A percentile compares a stretch with the other conserved stretches of the same genome.
phyloP scores from a whole-genome alignment of 2,113 vertebrate species.

The Nothoprocta perdicaria region DNA sequence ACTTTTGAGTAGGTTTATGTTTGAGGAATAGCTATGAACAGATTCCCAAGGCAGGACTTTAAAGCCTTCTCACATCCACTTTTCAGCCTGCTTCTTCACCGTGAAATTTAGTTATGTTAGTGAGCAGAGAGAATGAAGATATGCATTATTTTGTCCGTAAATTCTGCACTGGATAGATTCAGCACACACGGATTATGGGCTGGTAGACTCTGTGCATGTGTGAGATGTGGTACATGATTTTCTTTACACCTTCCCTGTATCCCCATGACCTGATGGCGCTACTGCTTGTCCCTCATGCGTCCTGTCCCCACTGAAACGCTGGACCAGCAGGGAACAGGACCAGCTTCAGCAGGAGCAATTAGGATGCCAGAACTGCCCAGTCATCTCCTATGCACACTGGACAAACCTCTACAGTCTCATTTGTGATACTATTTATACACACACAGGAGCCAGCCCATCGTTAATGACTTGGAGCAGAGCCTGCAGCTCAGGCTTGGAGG shows the following conservation, averaged over 20 bases:
- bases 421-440: neutral
- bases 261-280: neutral
- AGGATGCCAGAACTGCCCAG: neutral
- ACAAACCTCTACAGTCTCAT: neutral
- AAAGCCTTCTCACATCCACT: neutral
- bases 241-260: neutral
- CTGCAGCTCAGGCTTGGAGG: neutral
- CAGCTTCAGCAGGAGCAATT: neutral
- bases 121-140: neutral
- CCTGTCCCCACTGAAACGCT: neutral
- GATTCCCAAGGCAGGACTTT: neutral
- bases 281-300: neutral
- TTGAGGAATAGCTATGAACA: neutral
- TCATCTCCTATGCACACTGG: neutral
- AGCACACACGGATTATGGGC: neutral
- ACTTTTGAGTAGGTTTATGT: neutral
- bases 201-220: neutral
- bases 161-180: neutral
- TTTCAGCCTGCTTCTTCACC: neutral
- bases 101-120: neutral
- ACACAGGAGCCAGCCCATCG: rapidly evolving
- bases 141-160: neutral
- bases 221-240: neutral
- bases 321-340: neutral
- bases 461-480: neutral